Evolutionary conservation across 1,140 invertebrate species (phyloP).

Genomic region (Drosophila kanapiae): DNA sequence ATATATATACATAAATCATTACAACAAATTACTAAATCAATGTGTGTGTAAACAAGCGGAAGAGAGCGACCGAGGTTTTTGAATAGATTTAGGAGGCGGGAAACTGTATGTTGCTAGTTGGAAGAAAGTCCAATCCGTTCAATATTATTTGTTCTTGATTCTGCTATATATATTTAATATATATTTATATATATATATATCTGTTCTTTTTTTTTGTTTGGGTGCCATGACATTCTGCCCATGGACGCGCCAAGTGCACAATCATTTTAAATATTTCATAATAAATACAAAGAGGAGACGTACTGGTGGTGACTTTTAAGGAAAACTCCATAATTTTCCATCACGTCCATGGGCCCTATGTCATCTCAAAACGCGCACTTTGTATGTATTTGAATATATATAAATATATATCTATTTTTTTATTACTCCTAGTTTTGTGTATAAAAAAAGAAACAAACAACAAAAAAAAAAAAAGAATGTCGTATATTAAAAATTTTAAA

Average conservation of each 20-base stretch:
- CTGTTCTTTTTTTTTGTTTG: neutral
- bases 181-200: neutral
- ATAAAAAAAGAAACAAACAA: constrained; percentile 17
- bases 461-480: constrained; percentile 7
- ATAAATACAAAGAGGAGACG: neutral
- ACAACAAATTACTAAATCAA: constrained; percentile 42
- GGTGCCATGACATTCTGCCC: constrained; percentile 13
- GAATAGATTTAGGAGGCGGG: constrained; percentile 6
- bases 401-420: constrained; percentile 43
- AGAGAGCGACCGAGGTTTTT: constrained; percentile 31
- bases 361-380: constrained; percentile 6
- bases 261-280: constrained; percentile 1
- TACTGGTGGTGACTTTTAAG: neutral
- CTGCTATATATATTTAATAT: neutral
- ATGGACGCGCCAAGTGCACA: too few relatives aligned
- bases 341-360: constrained; percentile 7
- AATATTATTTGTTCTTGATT: constrained; percentile 13
- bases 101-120: constrained; percentile 9
- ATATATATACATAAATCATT: constrained; percentile 39
- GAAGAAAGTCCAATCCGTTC: constrained; percentile 14
- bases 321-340: neutral
- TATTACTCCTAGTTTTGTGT: constrained; percentile 48
- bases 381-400: constrained; percentile 40
- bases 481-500: constrained; percentile 17
- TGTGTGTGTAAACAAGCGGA: constrained; percentile 31